These are phyloP conservation scores for Tethea ocularis DNA, from an alignment of 2,888 invertebrate species.

Conservation along the genomic window DNA sequence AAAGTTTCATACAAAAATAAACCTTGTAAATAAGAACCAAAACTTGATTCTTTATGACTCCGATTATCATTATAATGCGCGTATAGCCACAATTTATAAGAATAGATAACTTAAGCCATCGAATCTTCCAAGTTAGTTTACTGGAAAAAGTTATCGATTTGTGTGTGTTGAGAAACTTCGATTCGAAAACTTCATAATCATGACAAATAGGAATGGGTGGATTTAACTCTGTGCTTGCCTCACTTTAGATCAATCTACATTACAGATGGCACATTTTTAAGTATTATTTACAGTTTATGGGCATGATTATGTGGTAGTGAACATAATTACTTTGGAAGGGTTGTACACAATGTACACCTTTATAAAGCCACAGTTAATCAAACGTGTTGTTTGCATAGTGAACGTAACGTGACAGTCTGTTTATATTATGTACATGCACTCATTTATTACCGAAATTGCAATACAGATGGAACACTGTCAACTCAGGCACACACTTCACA, in stretches of 20 bases:
- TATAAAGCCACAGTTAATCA: too few species aligned
- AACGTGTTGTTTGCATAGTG: too few species aligned
- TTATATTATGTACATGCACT: too few species aligned
- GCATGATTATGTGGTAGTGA: too few species aligned
- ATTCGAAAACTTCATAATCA: background rate
- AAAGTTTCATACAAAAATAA: background rate
- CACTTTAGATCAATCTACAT: background rate
- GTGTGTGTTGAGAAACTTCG: background rate
- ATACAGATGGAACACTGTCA: too few species aligned
- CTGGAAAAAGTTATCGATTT: constrained; percentile 4
- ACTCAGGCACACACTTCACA: too few species aligned
- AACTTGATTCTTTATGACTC: background rate
- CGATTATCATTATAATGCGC: background rate
- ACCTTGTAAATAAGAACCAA: background rate
- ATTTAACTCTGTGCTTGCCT: background rate
- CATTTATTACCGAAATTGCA: too few species aligned
- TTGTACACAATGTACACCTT: too few species aligned
- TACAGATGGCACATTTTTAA: background rate
- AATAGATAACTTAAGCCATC: background rate
- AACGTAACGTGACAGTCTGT: too few species aligned
- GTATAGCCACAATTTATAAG: background rate
- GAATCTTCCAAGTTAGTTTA: background rate
- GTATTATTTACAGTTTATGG: background rate
- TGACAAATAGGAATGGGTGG: constrained; percentile 6
- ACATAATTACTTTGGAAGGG: too few species aligned